These are phyloP conservation scores for Caenorhabditis becei DNA, from an alignment of 2,888 invertebrate genomes.

Conservation along the genomic window DNA sequence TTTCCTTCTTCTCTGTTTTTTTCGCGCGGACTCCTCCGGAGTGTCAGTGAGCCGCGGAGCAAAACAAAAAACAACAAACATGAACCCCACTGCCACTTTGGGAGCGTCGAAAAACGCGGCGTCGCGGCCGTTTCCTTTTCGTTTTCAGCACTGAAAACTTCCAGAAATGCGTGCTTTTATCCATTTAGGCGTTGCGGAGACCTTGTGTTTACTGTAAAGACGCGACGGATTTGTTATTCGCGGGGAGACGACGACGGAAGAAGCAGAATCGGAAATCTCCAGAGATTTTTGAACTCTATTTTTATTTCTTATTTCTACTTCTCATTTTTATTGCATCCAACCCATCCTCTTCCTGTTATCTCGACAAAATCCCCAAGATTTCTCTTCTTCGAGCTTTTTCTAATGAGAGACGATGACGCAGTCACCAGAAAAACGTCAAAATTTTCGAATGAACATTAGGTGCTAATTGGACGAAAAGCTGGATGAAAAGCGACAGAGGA, in stretches of 20 bases:
- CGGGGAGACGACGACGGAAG: no score
- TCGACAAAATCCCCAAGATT: not conserved
- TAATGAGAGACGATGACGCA: slow-evolving; percentile 4
- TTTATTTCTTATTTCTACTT: slow-evolving; percentile 7
- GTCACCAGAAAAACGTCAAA: slow-evolving; percentile 6
- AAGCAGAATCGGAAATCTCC: slow-evolving; percentile 17
- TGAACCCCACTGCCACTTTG: slow-evolving; percentile 15
- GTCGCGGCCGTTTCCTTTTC: no score
- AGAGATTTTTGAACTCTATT: slow-evolving; percentile 40
- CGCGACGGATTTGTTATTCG: not conserved
- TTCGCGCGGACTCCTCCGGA: not conserved
- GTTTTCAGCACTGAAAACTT: not conserved
- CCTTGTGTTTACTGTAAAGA: slow-evolving; percentile 5
- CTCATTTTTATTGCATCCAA: slow-evolving; percentile 19
- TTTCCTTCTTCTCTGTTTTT: slow-evolving; percentile 8
- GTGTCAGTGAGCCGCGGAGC: slow-evolving; percentile 2
- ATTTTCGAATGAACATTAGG: not conserved
- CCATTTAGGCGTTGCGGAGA: not conserved
- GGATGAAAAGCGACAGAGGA: not conserved
- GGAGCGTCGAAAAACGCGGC: not conserved
- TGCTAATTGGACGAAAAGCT: not conserved
- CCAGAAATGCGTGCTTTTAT: slow-evolving; percentile 3
- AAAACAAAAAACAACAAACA: slow-evolving; percentile 30
- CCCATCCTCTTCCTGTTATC: not conserved
- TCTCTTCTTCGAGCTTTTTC: slow-evolving; percentile 10